Evolutionary conservation across 2,888 invertebrate species (phyloP), one percentile per base, ranked within the genome.

Genomic region (Xiphydria camelus): DNA sequence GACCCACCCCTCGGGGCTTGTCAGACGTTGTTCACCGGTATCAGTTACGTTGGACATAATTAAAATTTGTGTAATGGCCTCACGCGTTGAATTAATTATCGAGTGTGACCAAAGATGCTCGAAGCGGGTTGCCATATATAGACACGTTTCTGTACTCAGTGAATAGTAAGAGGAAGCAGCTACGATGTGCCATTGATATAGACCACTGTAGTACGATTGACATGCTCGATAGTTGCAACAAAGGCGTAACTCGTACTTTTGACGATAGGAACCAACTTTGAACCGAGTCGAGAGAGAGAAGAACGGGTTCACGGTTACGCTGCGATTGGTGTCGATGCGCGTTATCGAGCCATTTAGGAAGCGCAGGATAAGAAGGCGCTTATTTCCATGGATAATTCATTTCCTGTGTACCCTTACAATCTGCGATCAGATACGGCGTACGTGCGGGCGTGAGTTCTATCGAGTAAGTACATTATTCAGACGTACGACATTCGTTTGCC

Each of bases 151-250:
- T 31, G 36, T 22, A 21, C 32, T 29, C 22, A 49, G 29, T 37
- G 34, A 45, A 46, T 26, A 44, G 21, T 34, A 54, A 37, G 38
- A 5, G 40, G 15, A 34, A 7, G 31, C 31, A 33, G 36, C 45
- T 25, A 37, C 45, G 46, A 19, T 45, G 53, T 57, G 57, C 56
- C 47, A 15, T 23, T 22, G 45, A 12, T 18, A 14, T 6, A 21
- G 19, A 36, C 12, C n/a, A n/a, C n/a, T n/a, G n/a, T 9, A 12
- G 17, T 36, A 21, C 4, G 19, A 18, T 36, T 22, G 32, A 25
- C 37, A 22, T 44, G 12, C 5, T 4, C 9, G 29, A 29, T 12
- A 14, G 14, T 29, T 29, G n/a, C n/a, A n/a, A n/a, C n/a, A n/a
- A n/a, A n/a, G n/a, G n/a, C n/a, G n/a, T n/a, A n/a, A n/a, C n/a